Evolutionary conservation across 2,888 invertebrate genomes (phyloP).

Genomic region (Notodonta dromedarius): DNA sequence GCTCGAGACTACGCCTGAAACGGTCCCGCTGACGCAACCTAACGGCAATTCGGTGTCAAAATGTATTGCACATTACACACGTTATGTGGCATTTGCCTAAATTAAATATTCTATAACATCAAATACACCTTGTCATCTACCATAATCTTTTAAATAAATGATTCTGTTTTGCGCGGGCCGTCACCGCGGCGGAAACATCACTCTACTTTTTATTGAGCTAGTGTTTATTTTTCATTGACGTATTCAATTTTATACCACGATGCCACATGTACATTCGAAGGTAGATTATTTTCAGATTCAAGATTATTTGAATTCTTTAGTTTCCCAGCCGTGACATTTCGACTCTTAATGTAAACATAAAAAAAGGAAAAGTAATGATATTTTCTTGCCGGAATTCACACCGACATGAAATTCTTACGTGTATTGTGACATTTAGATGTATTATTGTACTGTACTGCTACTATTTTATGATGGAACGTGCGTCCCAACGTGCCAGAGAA

Average conservation of each 20-base stretch:
- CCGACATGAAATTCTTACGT: not conserved
- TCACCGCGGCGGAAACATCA: conserved; percentile 42
- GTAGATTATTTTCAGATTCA: conserved; percentile 16
- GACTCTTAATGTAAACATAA: conserved; percentile 13
- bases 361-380: not conserved
- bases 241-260: conserved; percentile 10
- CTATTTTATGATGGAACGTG: conserved; percentile 8
- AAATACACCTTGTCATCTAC: conserved; percentile 28
- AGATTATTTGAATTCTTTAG: conserved; percentile 11
- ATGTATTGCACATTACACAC: conserved; percentile 35
- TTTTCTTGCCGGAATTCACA: conserved; percentile 1
- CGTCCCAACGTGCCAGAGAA: conserved; percentile 1
- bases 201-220: conserved; percentile 24
- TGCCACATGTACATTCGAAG: conserved; percentile 1
- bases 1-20: conserved; percentile 25
- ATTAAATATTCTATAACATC: conserved; percentile 38
- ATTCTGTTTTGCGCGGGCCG: conserved; percentile 30
- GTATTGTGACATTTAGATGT: conserved; percentile 15
- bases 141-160: conserved; percentile 31
- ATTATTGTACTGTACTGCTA: conserved; percentile 2
- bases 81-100: conserved; percentile 39
- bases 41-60: conserved; percentile 36
- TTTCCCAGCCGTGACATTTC: too few species aligned
- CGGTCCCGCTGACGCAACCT: conserved; percentile 35
- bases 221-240: conserved; percentile 10